Percentiles rank a stretch among this genome's conserved stretches.
Evolutionary conservation across 2,888 invertebrate species (phyloP).

Genomic region (Eupithecia subfuscata): DNA sequence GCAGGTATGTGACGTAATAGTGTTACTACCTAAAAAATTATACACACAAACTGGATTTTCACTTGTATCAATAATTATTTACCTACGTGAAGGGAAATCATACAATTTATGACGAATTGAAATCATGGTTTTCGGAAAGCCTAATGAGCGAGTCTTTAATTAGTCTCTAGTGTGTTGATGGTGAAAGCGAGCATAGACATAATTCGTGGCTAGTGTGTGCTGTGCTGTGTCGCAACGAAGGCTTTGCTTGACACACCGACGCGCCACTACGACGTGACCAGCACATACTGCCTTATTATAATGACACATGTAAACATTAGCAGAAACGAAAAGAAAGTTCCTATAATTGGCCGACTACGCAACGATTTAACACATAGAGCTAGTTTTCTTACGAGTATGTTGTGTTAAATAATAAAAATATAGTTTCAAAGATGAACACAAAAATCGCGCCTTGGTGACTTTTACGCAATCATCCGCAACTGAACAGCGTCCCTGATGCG

Average conservation of each 20-base stretch:
- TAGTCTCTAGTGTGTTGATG: conserved; percentile 54
- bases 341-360: conserved; percentile 34
- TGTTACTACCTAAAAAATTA: conserved; percentile 5
- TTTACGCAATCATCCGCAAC: too few relatives aligned
- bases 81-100: conserved; percentile 2
- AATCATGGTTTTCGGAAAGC: conserved; percentile 42
- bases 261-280: conserved; percentile 22
- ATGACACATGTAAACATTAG: conserved; percentile 63
- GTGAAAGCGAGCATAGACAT: conserved; percentile 66
- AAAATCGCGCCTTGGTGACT: neutral
- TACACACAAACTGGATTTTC: neutral
- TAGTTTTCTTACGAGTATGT: conserved; percentile 3
- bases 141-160: conserved; percentile 47
- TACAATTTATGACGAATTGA: neutral
- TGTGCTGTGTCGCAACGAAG: conserved; percentile 47
- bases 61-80: conserved; percentile 2
- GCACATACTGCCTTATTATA: conserved; percentile 50
- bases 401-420: neutral
- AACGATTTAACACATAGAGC: conserved; percentile 15
- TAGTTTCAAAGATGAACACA: neutral
- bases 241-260: conserved; percentile 55
- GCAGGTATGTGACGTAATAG: conserved; percentile 42
- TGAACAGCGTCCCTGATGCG: too few relatives aligned
- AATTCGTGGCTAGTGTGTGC: conserved; percentile 54
- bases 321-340: conserved; percentile 63